phyloP scores from a whole-genome alignment of 2,888 invertebrate genomes.

The Protodeltote pygarga region DNA sequence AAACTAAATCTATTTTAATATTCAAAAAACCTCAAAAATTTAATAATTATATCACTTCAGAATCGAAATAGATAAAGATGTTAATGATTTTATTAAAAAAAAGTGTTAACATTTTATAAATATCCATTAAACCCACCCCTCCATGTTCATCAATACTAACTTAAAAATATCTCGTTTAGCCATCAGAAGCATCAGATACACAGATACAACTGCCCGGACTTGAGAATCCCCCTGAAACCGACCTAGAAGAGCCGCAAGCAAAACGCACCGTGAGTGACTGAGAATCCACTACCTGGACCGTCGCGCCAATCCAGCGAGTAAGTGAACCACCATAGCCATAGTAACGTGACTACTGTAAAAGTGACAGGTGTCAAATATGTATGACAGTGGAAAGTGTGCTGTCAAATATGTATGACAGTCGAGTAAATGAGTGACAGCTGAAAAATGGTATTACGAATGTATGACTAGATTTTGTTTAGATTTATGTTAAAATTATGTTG shows the following conservation, averaged over 20 bases:
- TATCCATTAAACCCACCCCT: no score
- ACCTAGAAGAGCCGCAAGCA: constrained; percentile 74
- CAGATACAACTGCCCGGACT: constrained; percentile 92
- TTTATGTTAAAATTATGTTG: no score
- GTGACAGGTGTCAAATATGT: constrained; percentile 12
- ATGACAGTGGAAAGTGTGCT: constrained; percentile 1
- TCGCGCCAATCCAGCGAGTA: constrained; percentile 26
- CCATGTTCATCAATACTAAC: no score
- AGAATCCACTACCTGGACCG: constrained; percentile 30
- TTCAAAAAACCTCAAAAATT: no score
- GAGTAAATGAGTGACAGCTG: no score
- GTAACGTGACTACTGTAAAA: constrained; percentile 17
- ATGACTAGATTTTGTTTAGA: no score
- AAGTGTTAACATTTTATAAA: no score
- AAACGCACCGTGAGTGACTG: constrained; percentile 59
- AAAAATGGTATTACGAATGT: not conserved
- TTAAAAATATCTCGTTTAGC: constrained; percentile 84
- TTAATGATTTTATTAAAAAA: no score
- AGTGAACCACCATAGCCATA: constrained; percentile 31
- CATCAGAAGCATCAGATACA: constrained; percentile 93
- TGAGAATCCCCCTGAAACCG: constrained; percentile 79
- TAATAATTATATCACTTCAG: no score
- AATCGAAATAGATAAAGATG: no score
- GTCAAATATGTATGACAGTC: constrained; percentile 6
- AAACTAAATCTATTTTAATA: no score